phyloP scores from a whole-genome alignment of 2,113 vertebrate genomes.

The Balaeniceps rex region DNA sequence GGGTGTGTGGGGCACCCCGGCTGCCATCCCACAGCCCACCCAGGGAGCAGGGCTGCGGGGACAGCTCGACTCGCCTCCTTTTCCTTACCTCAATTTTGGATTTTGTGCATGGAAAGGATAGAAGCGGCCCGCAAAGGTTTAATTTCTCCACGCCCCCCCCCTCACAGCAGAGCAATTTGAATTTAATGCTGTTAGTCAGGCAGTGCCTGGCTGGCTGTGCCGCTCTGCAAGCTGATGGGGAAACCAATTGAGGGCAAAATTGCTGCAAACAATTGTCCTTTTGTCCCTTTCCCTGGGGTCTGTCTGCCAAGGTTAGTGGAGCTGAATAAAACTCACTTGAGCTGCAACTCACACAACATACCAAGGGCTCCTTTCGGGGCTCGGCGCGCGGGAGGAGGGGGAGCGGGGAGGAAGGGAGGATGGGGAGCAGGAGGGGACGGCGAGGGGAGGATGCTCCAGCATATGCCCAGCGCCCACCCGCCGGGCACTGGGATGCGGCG shows the following conservation, averaged over 20 bases:
- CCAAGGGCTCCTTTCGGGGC: constrained; percentile 51
- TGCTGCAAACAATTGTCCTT: constrained; percentile 66
- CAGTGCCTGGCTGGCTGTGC: constrained; percentile 52
- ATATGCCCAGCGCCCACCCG: not conserved
- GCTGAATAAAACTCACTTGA: constrained; percentile 69
- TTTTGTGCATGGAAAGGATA: not conserved
- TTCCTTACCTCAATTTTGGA: accelerated
- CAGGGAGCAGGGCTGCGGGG: not conserved
- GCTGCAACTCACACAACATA: constrained; percentile 58
- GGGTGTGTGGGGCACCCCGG: not conserved
- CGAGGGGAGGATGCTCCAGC: not conserved
- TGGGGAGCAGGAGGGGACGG: not conserved
- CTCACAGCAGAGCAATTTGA: constrained; percentile 37
- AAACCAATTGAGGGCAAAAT: constrained; percentile 64
- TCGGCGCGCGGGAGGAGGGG: constrained; percentile 5
- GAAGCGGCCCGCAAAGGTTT: not conserved
- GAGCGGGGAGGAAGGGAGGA: not conserved
- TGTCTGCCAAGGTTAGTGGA: constrained; percentile 68
- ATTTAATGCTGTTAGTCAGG: constrained; percentile 67
- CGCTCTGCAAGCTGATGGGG: constrained; percentile 60
- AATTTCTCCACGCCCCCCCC: not conserved
- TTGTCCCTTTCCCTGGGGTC: constrained; percentile 67
- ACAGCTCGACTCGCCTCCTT: accelerated
- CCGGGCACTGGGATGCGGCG: accelerated
- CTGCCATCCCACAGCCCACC: not conserved